These are phyloP conservation scores for Steatocranus sp. DNA, from an alignment of 2,797 vertebrate genomes.

Conservation along the genomic window DNA sequence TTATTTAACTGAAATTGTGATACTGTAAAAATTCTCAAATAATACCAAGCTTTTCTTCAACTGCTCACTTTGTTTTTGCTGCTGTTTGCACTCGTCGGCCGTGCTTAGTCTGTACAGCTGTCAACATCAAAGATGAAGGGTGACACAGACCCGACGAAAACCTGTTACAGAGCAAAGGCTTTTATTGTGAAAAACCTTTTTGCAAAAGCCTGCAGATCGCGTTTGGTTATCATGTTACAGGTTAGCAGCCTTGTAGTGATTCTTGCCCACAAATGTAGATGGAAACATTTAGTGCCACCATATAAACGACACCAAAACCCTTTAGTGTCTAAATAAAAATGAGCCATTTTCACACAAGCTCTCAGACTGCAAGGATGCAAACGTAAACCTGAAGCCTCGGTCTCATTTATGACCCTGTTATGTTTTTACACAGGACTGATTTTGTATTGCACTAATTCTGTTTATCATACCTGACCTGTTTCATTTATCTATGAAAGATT, in stretches of 20 bases:
- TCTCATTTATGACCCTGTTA: background rate
- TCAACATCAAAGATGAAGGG: rapidly evolving
- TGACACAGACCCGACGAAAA: rapidly evolving
- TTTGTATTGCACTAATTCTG: background rate
- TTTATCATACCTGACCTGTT: background rate
- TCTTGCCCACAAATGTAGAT: background rate
- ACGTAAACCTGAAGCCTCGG: background rate
- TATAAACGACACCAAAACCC: background rate
- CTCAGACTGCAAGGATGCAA: background rate
- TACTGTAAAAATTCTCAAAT: background rate
- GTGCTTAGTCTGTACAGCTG: rapidly evolving
- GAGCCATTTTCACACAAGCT: background rate
- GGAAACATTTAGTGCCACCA: background rate
- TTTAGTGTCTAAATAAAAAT: background rate
- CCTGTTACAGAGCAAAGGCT: background rate
- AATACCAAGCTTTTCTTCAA: background rate
- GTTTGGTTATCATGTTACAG: rapidly evolving
- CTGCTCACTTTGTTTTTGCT: background rate
- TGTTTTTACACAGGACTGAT: background rate
- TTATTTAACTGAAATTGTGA: background rate
- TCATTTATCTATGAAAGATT: background rate
- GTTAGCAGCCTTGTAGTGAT: background rate
- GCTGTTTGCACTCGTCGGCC: background rate
- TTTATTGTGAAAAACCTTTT: background rate
- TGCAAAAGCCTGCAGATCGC: rapidly evolving